These are phyloP conservation scores for Sparidentex hasta DNA, from an alignment of 2,797 vertebrate genomes.

Conservation along the genomic window DNA sequence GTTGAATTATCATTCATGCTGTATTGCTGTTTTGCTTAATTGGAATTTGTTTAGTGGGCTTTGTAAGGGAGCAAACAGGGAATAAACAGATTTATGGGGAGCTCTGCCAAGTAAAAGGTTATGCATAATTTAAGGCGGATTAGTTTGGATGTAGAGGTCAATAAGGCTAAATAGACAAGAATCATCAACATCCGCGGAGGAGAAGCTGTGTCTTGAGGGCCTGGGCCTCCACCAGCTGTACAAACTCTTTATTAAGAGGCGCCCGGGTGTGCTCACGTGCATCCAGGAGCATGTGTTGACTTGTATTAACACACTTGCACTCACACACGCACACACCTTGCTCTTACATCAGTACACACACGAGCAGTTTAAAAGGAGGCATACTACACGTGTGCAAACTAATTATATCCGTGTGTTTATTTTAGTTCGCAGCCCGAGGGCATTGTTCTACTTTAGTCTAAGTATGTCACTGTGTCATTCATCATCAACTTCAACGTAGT, in stretches of 20 bases:
- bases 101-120: slow-evolving; percentile 83
- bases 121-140: slow-evolving; percentile 85
- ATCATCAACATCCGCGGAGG: slow-evolving; percentile 68
- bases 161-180: slow-evolving; percentile 78
- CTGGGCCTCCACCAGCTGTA: slow-evolving; percentile 50
- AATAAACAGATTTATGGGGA: slow-evolving; percentile 84
- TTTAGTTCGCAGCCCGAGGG: slow-evolving; percentile 65
- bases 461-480: slow-evolving; percentile 74
- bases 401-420: slow-evolving; percentile 72
- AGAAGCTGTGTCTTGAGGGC: slow-evolving; percentile 49
- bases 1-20: slow-evolving; percentile 81
- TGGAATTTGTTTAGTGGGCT: slow-evolving; percentile 83
- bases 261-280: slow-evolving; percentile 6
- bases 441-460: slow-evolving; percentile 65
- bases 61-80: slow-evolving; percentile 79
- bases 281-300: slow-evolving; percentile 20
- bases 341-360: slow-evolving; percentile 34
- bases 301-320: slow-evolving; percentile 10
- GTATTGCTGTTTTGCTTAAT: slow-evolving; percentile 83
- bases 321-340: slow-evolving; percentile 38
- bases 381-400: slow-evolving; percentile 34
- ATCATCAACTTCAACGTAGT: slow-evolving; percentile 72
- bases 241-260: slow-evolving; percentile 42
- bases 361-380: slow-evolving; percentile 42
- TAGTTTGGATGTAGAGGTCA: slow-evolving; percentile 83